phyloP scores from a whole-genome alignment of 2,888 invertebrate genomes.

The Podabrus alpinus region DNA sequence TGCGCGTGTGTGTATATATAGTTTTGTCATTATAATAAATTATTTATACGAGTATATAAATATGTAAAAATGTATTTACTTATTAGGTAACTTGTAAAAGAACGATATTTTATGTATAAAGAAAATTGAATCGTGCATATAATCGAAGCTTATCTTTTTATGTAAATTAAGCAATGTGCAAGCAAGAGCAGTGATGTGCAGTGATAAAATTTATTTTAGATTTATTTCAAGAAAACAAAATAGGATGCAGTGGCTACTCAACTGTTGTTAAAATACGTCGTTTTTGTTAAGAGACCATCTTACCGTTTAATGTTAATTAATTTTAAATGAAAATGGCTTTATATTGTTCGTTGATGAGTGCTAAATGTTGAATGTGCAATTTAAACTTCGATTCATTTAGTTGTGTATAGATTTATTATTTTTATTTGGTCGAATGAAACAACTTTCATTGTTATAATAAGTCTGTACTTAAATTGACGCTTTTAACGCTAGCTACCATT shows the following conservation, averaged over 20 bases:
- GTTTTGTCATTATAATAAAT: not conserved
- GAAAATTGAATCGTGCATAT: not conserved
- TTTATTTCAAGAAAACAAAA: not conserved
- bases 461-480: not conserved
- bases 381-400: not conserved
- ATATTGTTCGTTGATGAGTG: not conserved
- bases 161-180: not conserved
- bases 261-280: not conserved
- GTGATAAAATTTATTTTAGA: not conserved
- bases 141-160: not conserved
- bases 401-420: not conserved
- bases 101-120: conserved; percentile 30
- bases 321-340: not conserved
- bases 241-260: not conserved
- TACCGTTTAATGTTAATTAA: not conserved
- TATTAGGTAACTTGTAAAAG: conserved; percentile 15
- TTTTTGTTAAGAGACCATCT: not conserved
- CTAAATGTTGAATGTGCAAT: not conserved
- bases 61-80: conserved; percentile 30
- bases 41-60: conserved; percentile 15
- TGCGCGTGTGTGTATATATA: not conserved
- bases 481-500: not conserved
- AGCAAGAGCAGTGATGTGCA: not conserved
- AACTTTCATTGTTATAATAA: not conserved
- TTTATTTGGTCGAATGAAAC: not conserved